Evolutionary conservation across 2,797 vertebrate genomes (phyloP).

Genomic region (Muscicapa comitata): DNA sequence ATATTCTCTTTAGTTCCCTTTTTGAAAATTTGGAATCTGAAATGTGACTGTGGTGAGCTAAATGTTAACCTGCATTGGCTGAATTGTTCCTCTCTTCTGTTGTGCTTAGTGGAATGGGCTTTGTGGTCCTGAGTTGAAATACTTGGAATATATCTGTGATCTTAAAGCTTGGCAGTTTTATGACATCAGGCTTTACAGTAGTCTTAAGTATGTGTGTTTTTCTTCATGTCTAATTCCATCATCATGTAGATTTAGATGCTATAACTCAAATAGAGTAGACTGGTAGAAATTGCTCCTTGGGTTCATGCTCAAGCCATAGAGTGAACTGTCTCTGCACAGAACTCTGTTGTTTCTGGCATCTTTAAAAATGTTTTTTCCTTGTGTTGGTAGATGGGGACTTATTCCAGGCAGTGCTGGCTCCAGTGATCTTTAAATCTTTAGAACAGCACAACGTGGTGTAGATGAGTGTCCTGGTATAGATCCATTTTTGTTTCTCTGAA

Average conservation of each 20-base stretch:
- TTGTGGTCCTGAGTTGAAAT: not conserved
- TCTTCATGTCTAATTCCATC: not conserved
- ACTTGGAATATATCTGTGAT: not conserved
- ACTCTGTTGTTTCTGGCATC: not conserved
- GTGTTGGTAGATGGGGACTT: not conserved
- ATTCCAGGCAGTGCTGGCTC: not conserved
- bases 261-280: not conserved
- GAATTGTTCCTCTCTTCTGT: not conserved
- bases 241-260: not conserved
- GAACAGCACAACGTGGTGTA: not conserved
- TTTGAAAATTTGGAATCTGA: not conserved
- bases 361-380: not conserved
- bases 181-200: not conserved
- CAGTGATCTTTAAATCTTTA: not conserved
- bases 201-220: not conserved
- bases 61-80: not conserved
- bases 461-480: not conserved
- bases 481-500: not conserved
- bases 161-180: conserved; percentile 7
- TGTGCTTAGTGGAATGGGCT: not conserved
- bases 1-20: not conserved
- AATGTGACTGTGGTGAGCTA: not conserved
- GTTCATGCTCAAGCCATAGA: not conserved
- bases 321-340: not conserved
- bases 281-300: not conserved